Evolutionary conservation across 2,888 invertebrate species (phyloP).

Genomic region (Cheilosia scutellata): DNA sequence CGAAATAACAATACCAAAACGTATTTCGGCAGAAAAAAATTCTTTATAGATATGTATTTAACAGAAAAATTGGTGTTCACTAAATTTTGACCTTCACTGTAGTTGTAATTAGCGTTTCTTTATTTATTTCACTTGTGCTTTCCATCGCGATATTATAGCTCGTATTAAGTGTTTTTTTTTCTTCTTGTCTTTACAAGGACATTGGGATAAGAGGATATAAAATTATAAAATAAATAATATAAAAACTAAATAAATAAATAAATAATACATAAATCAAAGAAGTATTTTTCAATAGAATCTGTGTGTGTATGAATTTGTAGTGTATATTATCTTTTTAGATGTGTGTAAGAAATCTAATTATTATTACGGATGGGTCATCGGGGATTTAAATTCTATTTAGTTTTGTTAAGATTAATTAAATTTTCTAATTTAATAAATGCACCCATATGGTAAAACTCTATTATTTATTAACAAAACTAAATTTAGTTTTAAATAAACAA

Average conservation of each 20-base stretch:
- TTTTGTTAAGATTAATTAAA: constrained; percentile 14
- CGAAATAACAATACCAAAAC: too few species aligned
- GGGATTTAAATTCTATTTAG: constrained; percentile 15
- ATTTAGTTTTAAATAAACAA: constrained; percentile 3
- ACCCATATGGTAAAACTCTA: not conserved
- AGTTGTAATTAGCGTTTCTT: too few species aligned
- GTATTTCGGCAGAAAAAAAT: too few species aligned
- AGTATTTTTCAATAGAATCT: constrained; percentile 5
- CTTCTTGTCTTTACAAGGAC: constrained; percentile 5
- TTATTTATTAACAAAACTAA: constrained; percentile 37
- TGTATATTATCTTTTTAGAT: constrained; percentile 24
- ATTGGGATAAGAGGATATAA: constrained; percentile 10
- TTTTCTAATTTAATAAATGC: constrained; percentile 14
- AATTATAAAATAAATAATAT: constrained; percentile 23
- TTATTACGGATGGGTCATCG: constrained; percentile 3
- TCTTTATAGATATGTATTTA: too few species aligned
- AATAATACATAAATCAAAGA: not conserved
- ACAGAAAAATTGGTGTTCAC: too few species aligned
- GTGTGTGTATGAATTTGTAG: constrained; percentile 30
- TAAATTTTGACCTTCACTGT: too few species aligned
- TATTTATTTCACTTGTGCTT: too few species aligned
- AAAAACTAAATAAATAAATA: not conserved
- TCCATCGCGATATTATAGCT: too few species aligned
- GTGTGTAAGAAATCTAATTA: constrained; percentile 16
- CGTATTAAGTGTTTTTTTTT: not conserved